Evolutionary conservation across 2,113 vertebrate species (phyloP).

Genomic region (Nicator chloris): DNA sequence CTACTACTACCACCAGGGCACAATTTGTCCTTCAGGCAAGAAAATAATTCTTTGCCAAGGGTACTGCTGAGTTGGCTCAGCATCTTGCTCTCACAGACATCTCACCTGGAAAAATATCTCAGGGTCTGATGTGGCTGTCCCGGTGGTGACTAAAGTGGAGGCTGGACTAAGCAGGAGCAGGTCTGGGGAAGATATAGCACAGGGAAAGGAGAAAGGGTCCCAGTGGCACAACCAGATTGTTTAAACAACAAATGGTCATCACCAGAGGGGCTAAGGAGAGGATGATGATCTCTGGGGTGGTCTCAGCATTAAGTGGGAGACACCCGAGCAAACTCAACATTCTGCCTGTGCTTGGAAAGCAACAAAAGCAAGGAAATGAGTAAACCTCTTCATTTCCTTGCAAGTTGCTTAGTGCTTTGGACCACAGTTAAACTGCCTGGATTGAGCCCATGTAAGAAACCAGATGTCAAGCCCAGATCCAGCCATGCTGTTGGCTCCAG

Average conservation of each 20-base stretch:
- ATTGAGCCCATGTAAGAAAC: neutral
- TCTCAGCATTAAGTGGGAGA: neutral
- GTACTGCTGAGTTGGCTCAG: neutral
- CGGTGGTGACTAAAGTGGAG: neutral
- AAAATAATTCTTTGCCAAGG: neutral
- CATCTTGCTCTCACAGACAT: neutral
- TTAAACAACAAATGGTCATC: neutral
- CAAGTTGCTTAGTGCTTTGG: neutral
- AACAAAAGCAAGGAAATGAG: neutral
- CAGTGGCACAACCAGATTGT: neutral
- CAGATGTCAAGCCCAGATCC: neutral
- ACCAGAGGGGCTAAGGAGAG: neutral
- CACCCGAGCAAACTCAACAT: fast-evolving
- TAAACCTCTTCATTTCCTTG: neutral
- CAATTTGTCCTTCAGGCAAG: neutral
- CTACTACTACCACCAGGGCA: neutral
- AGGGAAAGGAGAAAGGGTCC: neutral
- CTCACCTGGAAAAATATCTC: neutral
- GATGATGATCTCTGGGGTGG: neutral
- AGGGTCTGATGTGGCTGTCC: neutral
- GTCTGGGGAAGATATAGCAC: neutral
- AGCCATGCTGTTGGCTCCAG: fast-evolving
- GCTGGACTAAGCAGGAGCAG: neutral
- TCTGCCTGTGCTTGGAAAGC: neutral
- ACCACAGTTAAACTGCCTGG: fast-evolving